Evolutionary conservation across 1,140 invertebrate species (phyloP), one percentile per base, ranked within the genome.

Genomic region (Pygmarrhopalites habei): DNA sequence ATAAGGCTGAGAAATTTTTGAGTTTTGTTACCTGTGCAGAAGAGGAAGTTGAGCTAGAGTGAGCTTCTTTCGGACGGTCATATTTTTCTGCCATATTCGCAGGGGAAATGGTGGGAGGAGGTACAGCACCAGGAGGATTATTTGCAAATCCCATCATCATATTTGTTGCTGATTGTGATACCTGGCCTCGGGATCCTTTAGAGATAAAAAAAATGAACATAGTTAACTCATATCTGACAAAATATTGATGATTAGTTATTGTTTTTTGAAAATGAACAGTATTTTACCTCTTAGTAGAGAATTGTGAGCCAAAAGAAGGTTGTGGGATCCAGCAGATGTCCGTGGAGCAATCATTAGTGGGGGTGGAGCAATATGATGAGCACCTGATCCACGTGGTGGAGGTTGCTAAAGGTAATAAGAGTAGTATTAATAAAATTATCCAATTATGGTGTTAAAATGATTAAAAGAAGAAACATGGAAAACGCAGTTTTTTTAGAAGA

Each of bases 301-400:
- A 64, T 81, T 81, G 65, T 83, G 82, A 19, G 81, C 81, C 74
- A 82, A 79, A 17, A 82, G 79, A 72, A 84, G 77, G 67, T 80
- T 82, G 10, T 81, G 76, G 32, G 79, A 62, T 32, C 51, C 59
- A 26, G 65, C 55, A 23, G 64, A 62, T 43, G 65, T 70, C 23
- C 76, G 79, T 44, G 75, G 80, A 78, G 77, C 44, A 66, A 72
- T 72, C 69, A 73, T 70, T 53, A 76, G 72, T n/a, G 80, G 58
- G 35, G 79, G 78, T 66, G 81, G 80, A 49, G 81, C 68, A 62
- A 79, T 75, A 71, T 79, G 77, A 61, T 67, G 68, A 25, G 39
- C 39, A 57, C 60, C 52, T 43, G 55, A 62, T 58, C 80, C 76
- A 35, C 79, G 75, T 59, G 79, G 79, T 30, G 80, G 77, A 35